Evolutionary conservation across 2,888 invertebrate species (phyloP), one percentile per base, ranked within the genome.

Genomic region (Hemithea aestivaria): DNA sequence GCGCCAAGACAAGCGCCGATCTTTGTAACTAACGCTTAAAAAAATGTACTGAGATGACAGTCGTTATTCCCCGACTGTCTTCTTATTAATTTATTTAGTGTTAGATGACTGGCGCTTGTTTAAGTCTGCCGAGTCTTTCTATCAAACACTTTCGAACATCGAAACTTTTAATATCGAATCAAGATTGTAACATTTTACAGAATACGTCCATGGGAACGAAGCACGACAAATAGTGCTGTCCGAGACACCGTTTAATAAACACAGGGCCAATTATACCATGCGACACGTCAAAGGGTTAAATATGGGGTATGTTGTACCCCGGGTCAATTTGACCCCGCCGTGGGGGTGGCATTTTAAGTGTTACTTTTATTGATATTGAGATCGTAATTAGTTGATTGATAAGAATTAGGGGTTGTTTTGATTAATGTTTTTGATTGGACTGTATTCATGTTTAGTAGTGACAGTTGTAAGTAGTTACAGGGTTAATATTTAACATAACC

Each of bases 251-350:
- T 72, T 80, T 76, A 81, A 75, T 75, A 80, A 79, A 74, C 77
- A 74, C 54, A 51, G 60, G 68, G 65, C 54, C 69, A 83, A 84
- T 85, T 84, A 83, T 66, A 62, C 58, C 65, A 64, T 60, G 66
- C 73, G 80, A 81, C 83, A 82, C 78, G 80, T 82, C 79, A 84
- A 84, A 82, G 84, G 84, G 83, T 83, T 84, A 84, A 84, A 72
- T 50, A 45, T 48, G 53, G 79, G 67, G 61, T 61, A 56, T 56
- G 54, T 56, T 59, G 55, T 58, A 48, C 41, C 48, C 40, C 39
- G 50, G 55, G 47, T 43, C 54, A 46, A 50, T 43, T 44, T 31
- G 53, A 48, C 48, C 16, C 16, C 5, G 5, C 16, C 51, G 47
- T 49, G 48, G 43, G 48, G 46, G 40, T 38, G 58, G 51, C 2